Evolutionary conservation across 2,888 invertebrate species (phyloP), one percentile per base, ranked within the genome.

Genomic region (Pantelozetes paolii): DNA sequence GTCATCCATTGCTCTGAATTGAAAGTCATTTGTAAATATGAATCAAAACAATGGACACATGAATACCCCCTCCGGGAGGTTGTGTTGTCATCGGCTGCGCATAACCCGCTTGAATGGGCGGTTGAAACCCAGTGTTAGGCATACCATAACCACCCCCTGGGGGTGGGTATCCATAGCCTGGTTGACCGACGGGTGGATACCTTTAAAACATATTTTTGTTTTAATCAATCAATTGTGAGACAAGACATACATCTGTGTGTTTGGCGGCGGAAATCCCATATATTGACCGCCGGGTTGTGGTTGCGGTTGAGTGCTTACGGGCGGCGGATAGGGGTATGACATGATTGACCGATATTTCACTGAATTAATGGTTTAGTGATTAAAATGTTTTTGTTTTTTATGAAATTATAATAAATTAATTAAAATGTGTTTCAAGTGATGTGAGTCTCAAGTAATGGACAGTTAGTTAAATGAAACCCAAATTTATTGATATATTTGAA

Each of bases 1-100:
- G 5, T 36, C 64, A 64, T 64, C 64, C 64, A 64, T 64, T 64
- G 64, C 5, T 40, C 64, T 59, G 59, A 50, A 18, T 18, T 45
- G 36, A 36, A 36, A 36, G 5, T 8, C 45, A 45, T 45, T 15
- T 15, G n/a, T 36, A 36, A 8, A 8, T 36, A 50, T 50, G 50
- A 5, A 20, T 9, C 50, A 50, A 50, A 18, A 6, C 20, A n/a
- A 9, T n/a, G 15, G 18, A 50, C 50, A 6, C 9, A 50, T 6
- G n/a, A 59, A 64, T 64, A 64, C 64, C 64, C 36, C 36, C 64
- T 20, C 20, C 36, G 5, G 26, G 2, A 11, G 32, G 64, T 6
- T 2, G 64, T 20, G 64, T 9, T 13, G 8, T 30, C 30, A 32
- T 8, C n/a, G 64, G 64, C 11, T 32, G 64, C 1, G 20, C 36